phyloP scores from a whole-genome alignment of 1,140 invertebrate species.

The Pogonomyrmex barbatus region DNA sequence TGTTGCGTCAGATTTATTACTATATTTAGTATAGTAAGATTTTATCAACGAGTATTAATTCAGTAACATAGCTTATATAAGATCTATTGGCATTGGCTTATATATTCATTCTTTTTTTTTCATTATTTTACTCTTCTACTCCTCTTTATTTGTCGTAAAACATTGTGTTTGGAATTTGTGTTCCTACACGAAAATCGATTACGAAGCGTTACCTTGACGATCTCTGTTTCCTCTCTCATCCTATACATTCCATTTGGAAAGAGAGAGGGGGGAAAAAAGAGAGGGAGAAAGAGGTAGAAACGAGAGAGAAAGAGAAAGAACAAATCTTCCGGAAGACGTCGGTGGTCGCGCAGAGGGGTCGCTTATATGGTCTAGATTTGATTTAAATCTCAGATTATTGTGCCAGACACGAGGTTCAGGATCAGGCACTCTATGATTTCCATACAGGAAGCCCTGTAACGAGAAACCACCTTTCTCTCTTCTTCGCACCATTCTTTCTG shows the following conservation, averaged over 20 bases:
- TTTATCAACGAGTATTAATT: neutral
- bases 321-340: constrained; percentile 68
- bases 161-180: neutral
- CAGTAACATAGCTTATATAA: neutral
- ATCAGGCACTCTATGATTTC: constrained; percentile 79
- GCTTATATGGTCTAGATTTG: constrained; percentile 79
- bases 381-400: constrained; percentile 81
- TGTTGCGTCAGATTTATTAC: neutral
- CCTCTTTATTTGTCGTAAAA: neutral
- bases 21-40: neutral
- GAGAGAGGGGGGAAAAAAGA: neutral
- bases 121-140: neutral
- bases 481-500: constrained; percentile 34
- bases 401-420: constrained; percentile 69
- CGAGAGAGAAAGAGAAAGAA: neutral
- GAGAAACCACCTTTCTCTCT: constrained; percentile 77
- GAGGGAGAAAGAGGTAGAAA: neutral
- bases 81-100: neutral
- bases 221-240: constrained; percentile 15
- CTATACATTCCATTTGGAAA: constrained; percentile 21
- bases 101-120: neutral
- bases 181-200: constrained; percentile 38
- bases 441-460: constrained; percentile 85
- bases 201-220: constrained; percentile 11
- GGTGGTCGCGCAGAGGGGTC: constrained; percentile 48